Base-by-base conservation (phyloP, 2,113 vertebrate species). In the Nannobrachium achirus region DNA sequence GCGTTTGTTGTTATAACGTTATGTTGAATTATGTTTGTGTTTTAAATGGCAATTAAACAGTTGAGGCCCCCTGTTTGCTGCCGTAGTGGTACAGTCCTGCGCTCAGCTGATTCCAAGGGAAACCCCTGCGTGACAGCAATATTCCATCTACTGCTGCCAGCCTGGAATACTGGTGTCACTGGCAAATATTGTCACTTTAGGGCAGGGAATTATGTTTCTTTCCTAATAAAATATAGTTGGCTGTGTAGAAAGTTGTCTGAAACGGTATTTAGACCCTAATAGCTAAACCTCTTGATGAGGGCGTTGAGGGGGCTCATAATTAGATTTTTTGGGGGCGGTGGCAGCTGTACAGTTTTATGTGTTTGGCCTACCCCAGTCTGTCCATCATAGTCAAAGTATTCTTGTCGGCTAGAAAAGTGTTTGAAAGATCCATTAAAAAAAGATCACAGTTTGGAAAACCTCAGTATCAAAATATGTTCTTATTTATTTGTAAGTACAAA, bases 21-120 rank as follows among this genome's bases (percentile, higher is more conserved):
- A 3, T 0, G 9, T 16, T 5, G 13, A 4, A 1, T 1, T 0
- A 62, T 56, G 9, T 0, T 0, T 13, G 0, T 9, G 4, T 52
- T 14, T 7, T 11, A 16, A 41, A 42, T 13, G 40, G 10, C 40
- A 16, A 5, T 42, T 10, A 33, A 33, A 45, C 2, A 52, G 63
- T 56, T 45, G 33, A 7, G 51, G 39, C 40, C 59, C 50, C 71
- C 52, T 19, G 3, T 9, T 19, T 51, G 0, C 16, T 10, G 1
- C 8, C 6, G 3, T 20, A 63, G 73, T 92, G 92, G 92, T 91
- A 39, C 1, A 8, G 56, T 75, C 88, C 64, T 0, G 20, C 8
- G 62, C 75, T 87, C 92, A 90, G 88, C 90, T 88, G 90, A 91
- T 81, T 75, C 50, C 49, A 79, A 80, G 87, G 88, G 89, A 86